Conservation (phyloP, 2,113 vertebrate genomes). For the Limnothrissa miodon region DNA sequence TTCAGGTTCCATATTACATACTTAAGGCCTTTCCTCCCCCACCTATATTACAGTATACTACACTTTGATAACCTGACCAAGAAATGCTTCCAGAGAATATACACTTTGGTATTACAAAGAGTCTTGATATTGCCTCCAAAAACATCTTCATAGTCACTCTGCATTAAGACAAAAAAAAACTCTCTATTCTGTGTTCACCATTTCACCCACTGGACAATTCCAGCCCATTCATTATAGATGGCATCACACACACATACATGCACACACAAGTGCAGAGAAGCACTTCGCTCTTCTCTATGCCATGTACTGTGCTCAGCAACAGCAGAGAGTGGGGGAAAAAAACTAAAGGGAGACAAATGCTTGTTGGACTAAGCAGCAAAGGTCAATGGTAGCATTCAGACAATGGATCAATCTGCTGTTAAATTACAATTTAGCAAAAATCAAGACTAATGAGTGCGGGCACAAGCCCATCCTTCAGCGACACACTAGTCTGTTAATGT, state of each 20-base stretch:
- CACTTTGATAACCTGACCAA: not conserved
- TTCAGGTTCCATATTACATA: not conserved
- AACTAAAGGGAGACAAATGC: constrained; percentile 52
- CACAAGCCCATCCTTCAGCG: constrained; percentile 53
- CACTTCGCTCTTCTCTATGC: not conserved
- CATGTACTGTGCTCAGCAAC: constrained; percentile 22
- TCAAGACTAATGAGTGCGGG: constrained; percentile 63
- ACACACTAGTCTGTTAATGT: constrained; percentile 48
- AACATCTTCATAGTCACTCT: not conserved
- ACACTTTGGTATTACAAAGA: not conserved
- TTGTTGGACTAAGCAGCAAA: constrained; percentile 42
- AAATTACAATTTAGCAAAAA: constrained; percentile 66
- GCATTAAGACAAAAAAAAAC: not conserved
- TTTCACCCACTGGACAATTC: not conserved
- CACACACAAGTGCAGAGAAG: not conserved
- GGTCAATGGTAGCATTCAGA: constrained; percentile 50
- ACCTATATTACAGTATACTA: not conserved
- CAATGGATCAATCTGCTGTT: constrained; percentile 62
- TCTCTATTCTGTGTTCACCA: not conserved
- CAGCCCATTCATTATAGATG: not conserved
- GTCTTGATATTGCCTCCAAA: not conserved
- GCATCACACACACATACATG: not conserved
- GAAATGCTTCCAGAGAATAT: not conserved
- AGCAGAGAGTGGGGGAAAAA: not conserved
- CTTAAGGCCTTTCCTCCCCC: not conserved